Evolutionary conservation across 30 jellyfish, hydroid and myxozoan genomes (phyloP), one percentile per base, ranked within the genome.

Genomic region (Cassiopea andromeda): DNA sequence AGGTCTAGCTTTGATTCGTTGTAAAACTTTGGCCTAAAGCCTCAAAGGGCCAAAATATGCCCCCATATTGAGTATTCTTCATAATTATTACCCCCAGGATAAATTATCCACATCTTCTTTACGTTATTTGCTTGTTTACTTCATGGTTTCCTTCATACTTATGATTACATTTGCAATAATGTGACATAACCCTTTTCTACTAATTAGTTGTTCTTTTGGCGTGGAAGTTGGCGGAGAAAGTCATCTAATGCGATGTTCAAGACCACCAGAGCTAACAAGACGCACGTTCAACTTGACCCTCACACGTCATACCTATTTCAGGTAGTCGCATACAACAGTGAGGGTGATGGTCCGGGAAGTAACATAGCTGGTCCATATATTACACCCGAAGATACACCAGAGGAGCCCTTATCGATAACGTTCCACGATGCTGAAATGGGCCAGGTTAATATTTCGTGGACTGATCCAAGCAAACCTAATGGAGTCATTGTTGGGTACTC

Each of bases 261-360:
- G 58, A 80, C 93, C 44, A 82, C 98, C 10, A 59, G 93, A 27
- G 93, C 92, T 17, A 82, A 90, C 69, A 82, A 78, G 10, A 85
- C 96, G 59, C 86, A 73, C 17, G 92, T 94, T 60, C 77, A 57
- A 18, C 94, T 94, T 0, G 84, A 68, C 27, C 97, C 98, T 69
- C 76, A 68, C 75, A 84, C 98, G 13, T 81, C 95, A 12, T 94
- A 94, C 58, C 71, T 82, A 46, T 94, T 94, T 86, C 97, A 90
- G 90, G 98, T 94, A 7, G 90, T 94, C 71, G 98, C 98, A 45
- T 94, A 70, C 89, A 94, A 94, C 77, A 89, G 89, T 16, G 95
- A 84, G 3, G 98, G 98, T 15, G 91, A 94, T 90, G 98, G 98
- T 46, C 98, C 98, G 68, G 96, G 94, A 46, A 94, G 98, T 78